phyloP scores from a whole-genome alignment of 1,140 invertebrate genomes.

The roundworm (Caenorhabditis elegans) region WBcel235 BX284606.5:7775501-7776000 shows the following conservation, averaged over 20 bases:
- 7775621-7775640: conserved; percentile 92
- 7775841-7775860: conserved; percentile 78
- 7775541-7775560: conserved; percentile 36
- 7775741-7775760: conserved; percentile 78
- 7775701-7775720: conserved; percentile 74
- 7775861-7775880: conserved; percentile 80
- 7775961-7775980: conserved; percentile 69
- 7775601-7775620: conserved; percentile 88
- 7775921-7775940: conserved; percentile 71
- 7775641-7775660: conserved; percentile 78
- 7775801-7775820: conserved; percentile 77
- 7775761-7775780: conserved; percentile 78
- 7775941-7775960: conserved; percentile 71
- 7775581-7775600: conserved; percentile 96
- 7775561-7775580: conserved; percentile 79
- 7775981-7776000: conserved; percentile 69
- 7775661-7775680: conserved; percentile 71
- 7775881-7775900: conserved; percentile 86
- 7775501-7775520: conserved; percentile 69
- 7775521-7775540: no score
- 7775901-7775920: conserved; percentile 81
- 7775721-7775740: conserved; percentile 78
- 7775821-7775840: conserved; percentile 75
- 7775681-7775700: conserved; percentile 73
- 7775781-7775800: conserved; percentile 79